Base-by-base conservation (phyloP, 1,140 invertebrate species). In the Hermatobates lingyangjiaoensis region DNA sequence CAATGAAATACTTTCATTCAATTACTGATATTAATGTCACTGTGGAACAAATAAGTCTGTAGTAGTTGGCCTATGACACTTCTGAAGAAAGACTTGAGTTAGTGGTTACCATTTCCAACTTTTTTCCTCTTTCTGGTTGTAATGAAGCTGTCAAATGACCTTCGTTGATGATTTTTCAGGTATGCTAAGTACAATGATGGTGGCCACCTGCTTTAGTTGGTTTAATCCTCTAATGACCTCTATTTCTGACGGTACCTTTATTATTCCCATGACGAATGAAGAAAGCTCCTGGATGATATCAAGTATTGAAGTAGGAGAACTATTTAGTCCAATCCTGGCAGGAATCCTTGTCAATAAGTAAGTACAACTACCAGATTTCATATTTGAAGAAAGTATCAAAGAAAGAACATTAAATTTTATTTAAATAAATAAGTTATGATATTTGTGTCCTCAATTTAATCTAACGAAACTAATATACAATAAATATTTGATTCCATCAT, bases 291-390 rank as follows among this genome's bases (percentile, higher is more conserved):
- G 56, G 56, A 20, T 52, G 26, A 20, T 47, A 20, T 24, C 48
- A 1, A 44, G 50, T 14, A 55, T 53, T 14, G 48, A 53, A 44
- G n/a, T 57, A 3, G 56, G 53, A 3, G 25, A 34, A 24, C 18
- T 51, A 14, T 42, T 49, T 28, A 45, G 25, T 7, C 38, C 48
- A 1, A 50, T 53, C 1, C 49, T 47, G 14, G 50, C 48, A 21
- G 55, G 74, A 21, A 71, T 70, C 38, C 60, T 81, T 3, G 77
- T 84, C 0, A 80, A 91, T 61, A 75, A 71, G 55, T 63, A 39
- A 48, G 23, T 30, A 34, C n/a, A n/a, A n/a, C n/a, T n/a, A n/a
- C n/a, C n/a, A n/a, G n/a, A n/a, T n/a, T n/a, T n/a, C n/a, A n/a
- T n/a, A n/a, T n/a, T n/a, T n/a, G n/a, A n/a, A n/a, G n/a, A n/a